Base-by-base conservation (phyloP, 2,113 vertebrate genomes). In the Ammodytes marinus region DNA sequence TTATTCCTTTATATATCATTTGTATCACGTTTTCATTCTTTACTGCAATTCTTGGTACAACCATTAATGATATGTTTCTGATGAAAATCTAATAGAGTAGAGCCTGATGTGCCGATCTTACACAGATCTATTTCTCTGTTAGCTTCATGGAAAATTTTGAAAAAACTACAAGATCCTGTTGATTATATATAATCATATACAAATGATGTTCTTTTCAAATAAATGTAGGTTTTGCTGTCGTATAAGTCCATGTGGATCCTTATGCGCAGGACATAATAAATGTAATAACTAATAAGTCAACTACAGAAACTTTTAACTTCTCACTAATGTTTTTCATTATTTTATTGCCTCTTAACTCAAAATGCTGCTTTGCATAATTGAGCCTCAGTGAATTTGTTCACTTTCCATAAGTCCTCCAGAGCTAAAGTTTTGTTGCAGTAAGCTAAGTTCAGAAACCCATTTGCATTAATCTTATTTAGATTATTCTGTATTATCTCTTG, bases 381-480 rank as follows among this genome's bases (percentile, higher is more conserved):
- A 52, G 39, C 70, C 64, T 67, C 60, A 27, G 19, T 69, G 14
- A 52, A 47, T 78, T 73, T 1, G 4, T 12, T 14, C 54, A 6
- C 53, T 27, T 66, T 14, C 55, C 3, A 9, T 50, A 58, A 61
- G 6, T 59, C 4, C 15, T 77, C 37, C 49, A 63, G 11, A 19
- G 46, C 66, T 59, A 13, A 64, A 65, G 58, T 73, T 89, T 50
- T 4, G 4, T 45, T 69, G 7, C 46, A 40, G 13, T 61, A 4
- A 1, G 37, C 19, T 9, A 67, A 53, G 15, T 53, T 77, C 37
- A 68, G 43, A 80, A 63, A 69, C 9, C 17, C 17, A 61, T 81
- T 78, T 71, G 4, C 57, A 47, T 14, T 43, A 9, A 50, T 63
- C 50, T 19, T 55, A 42, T 82, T 71, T 43, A 80, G 42, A 64